Percentiles rank a stretch among this genome's conserved stretches.
phyloP scores from a whole-genome alignment of 2,888 invertebrate genomes.

The Stenodera caucasica region DNA sequence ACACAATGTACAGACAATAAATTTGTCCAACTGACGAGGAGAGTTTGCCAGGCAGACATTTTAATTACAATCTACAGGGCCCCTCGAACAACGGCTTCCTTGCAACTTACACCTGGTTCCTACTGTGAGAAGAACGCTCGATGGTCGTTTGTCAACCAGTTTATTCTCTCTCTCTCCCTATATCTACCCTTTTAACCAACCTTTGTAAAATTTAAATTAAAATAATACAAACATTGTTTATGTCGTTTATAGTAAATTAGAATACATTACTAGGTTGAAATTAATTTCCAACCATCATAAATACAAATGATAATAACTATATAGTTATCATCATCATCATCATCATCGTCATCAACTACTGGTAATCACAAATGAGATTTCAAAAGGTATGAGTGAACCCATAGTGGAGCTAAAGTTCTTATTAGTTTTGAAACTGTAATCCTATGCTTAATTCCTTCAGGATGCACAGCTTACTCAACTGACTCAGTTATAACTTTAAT shows the following conservation, averaged over 20 bases:
- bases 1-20: slow-evolving; percentile 52
- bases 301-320: no score
- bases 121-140: slow-evolving; percentile 24
- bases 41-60: slow-evolving; percentile 52
- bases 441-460: slow-evolving; percentile 44
- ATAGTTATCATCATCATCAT: no score
- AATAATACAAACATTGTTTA: slow-evolving; percentile 43
- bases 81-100: slow-evolving; percentile 37
- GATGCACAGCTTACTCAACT: slow-evolving; percentile 43
- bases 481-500: slow-evolving; percentile 45
- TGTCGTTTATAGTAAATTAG: slow-evolving; percentile 45
- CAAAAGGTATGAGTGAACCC: slow-evolving; percentile 33
- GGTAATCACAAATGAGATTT: slow-evolving; percentile 35
- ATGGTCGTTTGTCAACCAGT: slow-evolving; percentile 34
- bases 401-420: slow-evolving; percentile 44
- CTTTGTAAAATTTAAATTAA: slow-evolving; percentile 36
- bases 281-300: neutral
- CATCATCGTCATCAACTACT: slow-evolving; percentile 16
- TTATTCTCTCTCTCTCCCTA: slow-evolving; percentile 29
- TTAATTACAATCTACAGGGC: slow-evolving; percentile 50
- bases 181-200: no score
- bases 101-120: slow-evolving; percentile 44
- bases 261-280: neutral
- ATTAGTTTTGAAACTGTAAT: slow-evolving; percentile 48
- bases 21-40: slow-evolving; percentile 52